Conservation (phyloP, 2,888 invertebrate genomes). For the Dryococelus australis region DNA sequence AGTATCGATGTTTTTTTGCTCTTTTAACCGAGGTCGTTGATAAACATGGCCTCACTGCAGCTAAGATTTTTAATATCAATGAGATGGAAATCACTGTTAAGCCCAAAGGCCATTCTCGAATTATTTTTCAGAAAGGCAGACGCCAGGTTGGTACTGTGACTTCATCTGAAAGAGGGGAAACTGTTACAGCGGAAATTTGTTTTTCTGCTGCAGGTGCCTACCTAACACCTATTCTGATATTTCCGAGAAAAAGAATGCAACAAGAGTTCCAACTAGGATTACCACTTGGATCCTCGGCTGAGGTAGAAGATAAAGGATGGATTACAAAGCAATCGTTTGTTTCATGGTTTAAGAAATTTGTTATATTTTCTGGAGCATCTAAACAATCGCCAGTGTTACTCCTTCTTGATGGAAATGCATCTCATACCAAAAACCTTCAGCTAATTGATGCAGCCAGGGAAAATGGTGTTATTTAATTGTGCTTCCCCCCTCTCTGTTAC, state of each 20-base stretch:
- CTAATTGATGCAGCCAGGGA: constrained; percentile 6
- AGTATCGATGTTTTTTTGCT: no score
- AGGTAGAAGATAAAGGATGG: no score
- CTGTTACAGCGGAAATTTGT: no score
- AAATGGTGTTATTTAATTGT: constrained; percentile 4
- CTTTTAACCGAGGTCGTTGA: no score
- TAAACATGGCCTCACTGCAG: constrained; percentile 25
- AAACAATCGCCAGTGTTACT: neutral
- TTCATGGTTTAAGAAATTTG: no score
- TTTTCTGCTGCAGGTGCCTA: constrained; percentile 22
- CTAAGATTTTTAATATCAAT: neutral
- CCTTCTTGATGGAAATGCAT: neutral
- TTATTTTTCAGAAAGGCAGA: no score
- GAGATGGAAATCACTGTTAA: constrained; percentile 28
- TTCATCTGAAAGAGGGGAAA: no score
- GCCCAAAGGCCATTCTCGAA: constrained; percentile 25
- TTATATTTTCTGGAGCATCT: constrained; percentile 1
- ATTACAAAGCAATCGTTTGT: neutral
- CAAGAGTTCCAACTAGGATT: neutral
- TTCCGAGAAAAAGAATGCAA: neutral
- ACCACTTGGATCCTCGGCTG: neutral
- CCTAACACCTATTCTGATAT: neutral
- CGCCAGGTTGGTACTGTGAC: no score
- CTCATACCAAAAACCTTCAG: no score
- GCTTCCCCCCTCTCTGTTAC: neutral